Evolutionary conservation across 1,140 invertebrate genomes (phyloP), one percentile per base, ranked within the genome.

Genomic region (Propsilocerus akamusi): DNA sequence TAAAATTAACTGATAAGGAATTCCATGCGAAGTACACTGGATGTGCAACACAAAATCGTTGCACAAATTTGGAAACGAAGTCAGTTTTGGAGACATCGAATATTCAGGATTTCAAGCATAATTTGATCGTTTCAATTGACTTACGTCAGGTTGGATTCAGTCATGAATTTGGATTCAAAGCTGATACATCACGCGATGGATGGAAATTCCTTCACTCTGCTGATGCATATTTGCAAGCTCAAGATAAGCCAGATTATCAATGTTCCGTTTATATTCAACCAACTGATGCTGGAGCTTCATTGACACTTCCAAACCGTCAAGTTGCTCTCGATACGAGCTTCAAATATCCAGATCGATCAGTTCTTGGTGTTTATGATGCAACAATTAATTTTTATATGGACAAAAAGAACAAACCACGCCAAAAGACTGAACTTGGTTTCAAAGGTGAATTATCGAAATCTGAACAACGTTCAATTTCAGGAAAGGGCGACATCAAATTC

Each of bases 41-140:
- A 59, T 85, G 82, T 59, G 80, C 83, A 51, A 77, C 83, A 58
- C 82, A 77, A 60, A 82, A 83, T 52, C 76, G 83, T 53, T 85
- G 82, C 56, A 77, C 78, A 3, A 75, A 82, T 53, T 70, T 80
- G 28, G 79, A 83, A 58, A 51, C 83, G 7, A 72, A 79, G 48
- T 76, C 77, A 4, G 51, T 57, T 1, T 24, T 54, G 6, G 54
- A 32, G 1, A 54, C 58, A 20, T 51, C 56, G 6, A 49, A 64
- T 48, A 46, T 61, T 24, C 22, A 58, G 3, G 57, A 68, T 26
- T 57, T 68, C 12, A 65, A 76, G 56, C 70, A 77, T 52, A 69
- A 72, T 41, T 57, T 76, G 6, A 68, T 74, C 12, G 62, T 78
- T 5, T 64, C 73, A 30, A 62, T 84, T 0, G 80, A 85, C 59